Base-by-base conservation (phyloP, 2,888 invertebrate genomes). In the Mesorhabditis sp. region DNA sequence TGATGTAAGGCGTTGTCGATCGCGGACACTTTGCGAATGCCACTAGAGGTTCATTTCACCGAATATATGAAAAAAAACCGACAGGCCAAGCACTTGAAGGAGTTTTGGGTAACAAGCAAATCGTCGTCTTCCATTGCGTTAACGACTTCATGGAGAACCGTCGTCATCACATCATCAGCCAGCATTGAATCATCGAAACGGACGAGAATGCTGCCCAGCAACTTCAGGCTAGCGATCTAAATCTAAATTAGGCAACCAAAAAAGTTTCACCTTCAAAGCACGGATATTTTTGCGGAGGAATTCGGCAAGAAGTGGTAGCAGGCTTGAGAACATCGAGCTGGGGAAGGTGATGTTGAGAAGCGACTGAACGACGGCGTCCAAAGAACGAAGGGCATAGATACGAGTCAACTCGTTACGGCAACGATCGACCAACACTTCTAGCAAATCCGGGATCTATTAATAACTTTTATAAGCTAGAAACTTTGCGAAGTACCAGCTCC, bases 221-320 rank as follows among this genome's bases (percentile, higher is more conserved):
- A 89, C 66, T 92, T 91, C 69, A 97, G 88, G 0, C 96, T 94
- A 79, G 92, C 91, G 64, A 97, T 88, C 75, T 75, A 65, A 6
- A 45, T 10, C 50, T 45, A 66, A 4, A 45, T 7, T 28, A 61
- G 3, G 61, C 7, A n/a, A 43, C 10, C 4, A 45, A 5, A 41
- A 28, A 44, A 42, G 28, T 43, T n/a, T 5, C 50, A 80, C 78
- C 87, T 96, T 95, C 70, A 98, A 88, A 10, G 95, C 93, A 75
- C 97, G 90, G 86, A 97, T 95, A 88, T 97, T 97, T 88, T 98
- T 98, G 68, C 96, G 90, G 77, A 98, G 88, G 86, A 97, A 97
- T 3, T 94, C 92, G 45, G 95, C 94, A 69, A 97, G 88, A 70
- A 95, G 92, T 3, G 94, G 94, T 78, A 98, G 90, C 0, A 92